Conservation (phyloP, 2,113 vertebrate species). For the Salvator merianae region DNA sequence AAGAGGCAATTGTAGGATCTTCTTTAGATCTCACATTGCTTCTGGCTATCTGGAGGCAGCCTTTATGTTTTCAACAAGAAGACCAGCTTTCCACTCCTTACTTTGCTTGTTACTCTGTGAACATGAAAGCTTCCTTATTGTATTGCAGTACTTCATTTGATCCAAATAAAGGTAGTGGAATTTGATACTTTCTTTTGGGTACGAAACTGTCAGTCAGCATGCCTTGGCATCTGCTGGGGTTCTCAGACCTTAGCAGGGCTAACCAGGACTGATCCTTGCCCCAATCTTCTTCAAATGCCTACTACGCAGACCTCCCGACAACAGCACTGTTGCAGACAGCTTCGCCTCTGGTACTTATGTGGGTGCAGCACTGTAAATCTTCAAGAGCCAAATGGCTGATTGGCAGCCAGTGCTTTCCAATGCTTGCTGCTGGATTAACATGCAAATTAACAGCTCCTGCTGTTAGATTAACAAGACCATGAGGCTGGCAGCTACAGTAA, state of each 20-base stretch:
- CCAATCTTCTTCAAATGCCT: background rate
- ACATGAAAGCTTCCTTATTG: background rate
- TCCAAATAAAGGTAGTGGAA: background rate
- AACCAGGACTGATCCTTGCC: background rate
- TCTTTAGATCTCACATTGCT: too few relatives aligned
- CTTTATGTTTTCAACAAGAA: background rate
- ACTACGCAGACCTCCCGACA: background rate
- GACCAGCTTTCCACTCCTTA: background rate
- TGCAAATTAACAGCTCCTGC: background rate
- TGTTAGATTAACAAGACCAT: background rate
- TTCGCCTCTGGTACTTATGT: background rate
- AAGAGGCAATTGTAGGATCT: too few relatives aligned
- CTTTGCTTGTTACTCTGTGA: background rate
- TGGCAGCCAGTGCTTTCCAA: background rate
- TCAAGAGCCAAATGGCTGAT: background rate
- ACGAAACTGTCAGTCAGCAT: background rate
- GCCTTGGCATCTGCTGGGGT: background rate
- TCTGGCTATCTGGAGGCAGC: too few relatives aligned
- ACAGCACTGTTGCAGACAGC: background rate
- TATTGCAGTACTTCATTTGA: background rate
- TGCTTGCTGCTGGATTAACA: background rate
- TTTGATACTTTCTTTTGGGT: background rate
- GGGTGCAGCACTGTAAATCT: background rate
- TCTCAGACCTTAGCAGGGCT: background rate
- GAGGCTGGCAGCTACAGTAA: background rate